phyloP scores from a whole-genome alignment of 2,797 vertebrate genomes.

The Phataginus tricuspis region DNA sequence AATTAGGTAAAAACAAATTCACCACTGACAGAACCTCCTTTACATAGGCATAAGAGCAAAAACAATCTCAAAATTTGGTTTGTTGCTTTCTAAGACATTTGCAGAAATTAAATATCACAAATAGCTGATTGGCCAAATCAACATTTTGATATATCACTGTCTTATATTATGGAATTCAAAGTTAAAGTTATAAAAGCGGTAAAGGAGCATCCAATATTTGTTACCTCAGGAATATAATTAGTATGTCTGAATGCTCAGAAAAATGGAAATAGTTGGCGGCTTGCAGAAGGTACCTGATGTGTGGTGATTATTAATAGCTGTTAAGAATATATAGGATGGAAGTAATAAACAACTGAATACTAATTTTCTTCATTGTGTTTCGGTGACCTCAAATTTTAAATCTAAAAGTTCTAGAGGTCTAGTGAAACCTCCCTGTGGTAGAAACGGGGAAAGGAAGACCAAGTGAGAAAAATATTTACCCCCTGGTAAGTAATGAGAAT shows the following conservation, averaged over 20 bases:
- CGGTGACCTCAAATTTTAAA: not conserved
- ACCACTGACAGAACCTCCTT: not conserved
- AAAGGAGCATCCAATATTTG: not conserved
- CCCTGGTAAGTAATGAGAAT: not conserved
- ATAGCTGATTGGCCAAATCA: not conserved
- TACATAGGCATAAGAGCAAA: not conserved
- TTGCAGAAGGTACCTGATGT: not conserved
- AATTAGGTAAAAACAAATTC: not conserved
- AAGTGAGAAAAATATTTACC: not conserved
- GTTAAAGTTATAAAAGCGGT: not conserved
- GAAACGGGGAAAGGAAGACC: not conserved
- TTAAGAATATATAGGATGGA: not conserved
- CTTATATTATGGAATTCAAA: not conserved
- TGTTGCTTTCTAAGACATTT: slow-evolving; percentile 1
- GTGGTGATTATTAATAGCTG: not conserved
- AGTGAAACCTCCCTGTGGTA: not conserved
- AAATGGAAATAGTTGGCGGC: not conserved
- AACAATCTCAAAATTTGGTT: not conserved
- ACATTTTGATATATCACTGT: not conserved
- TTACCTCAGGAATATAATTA: not conserved
- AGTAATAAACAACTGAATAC: not conserved
- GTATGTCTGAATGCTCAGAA: not conserved
- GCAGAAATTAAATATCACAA: not conserved
- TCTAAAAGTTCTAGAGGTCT: not conserved
- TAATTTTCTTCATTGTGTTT: not conserved